Percentiles rank a stretch among this genome's conserved stretches.
Conservation (phyloP, 2,113 vertebrate genomes). For the Naja naja region DNA sequence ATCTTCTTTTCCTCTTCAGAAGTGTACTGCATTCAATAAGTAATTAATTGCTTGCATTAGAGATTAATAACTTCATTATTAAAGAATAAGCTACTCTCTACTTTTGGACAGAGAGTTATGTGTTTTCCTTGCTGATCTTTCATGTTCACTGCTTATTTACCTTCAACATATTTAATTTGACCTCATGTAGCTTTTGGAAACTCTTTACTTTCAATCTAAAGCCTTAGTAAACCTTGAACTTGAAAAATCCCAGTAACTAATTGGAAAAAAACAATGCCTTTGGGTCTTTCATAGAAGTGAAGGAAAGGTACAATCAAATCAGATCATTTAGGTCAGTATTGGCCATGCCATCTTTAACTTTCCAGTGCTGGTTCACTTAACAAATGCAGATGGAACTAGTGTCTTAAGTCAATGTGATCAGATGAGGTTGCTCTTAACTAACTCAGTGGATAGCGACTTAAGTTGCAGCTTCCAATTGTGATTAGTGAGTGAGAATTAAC, state of each 20-base stretch:
- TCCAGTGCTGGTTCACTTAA: neutral
- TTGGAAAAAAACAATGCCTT: neutral
- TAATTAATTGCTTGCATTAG: neutral
- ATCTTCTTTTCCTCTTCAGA: neutral
- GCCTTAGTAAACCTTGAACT: neutral
- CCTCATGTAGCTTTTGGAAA: neutral
- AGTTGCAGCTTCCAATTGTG: neutral
- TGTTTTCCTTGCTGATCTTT: neutral
- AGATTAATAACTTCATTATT: neutral
- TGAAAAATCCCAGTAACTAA: neutral
- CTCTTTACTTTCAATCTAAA: neutral
- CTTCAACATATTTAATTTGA: neutral
- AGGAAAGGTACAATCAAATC: neutral
- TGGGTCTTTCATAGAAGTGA: neutral
- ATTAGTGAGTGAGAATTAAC: neutral
- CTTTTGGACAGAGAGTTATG: neutral
- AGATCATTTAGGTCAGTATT: neutral
- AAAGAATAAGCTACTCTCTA: neutral
- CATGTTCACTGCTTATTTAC: neutral
- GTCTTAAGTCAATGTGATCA: neutral
- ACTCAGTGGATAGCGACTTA: neutral
- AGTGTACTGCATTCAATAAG: neutral
- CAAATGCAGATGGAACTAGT: neutral
- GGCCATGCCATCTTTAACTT: neutral
- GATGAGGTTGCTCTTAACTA: neutral